Evolutionary conservation across 2,797 vertebrate species (phyloP), one percentile per base, ranked within the genome.

Genomic region (Danio aesculapii): DNA sequence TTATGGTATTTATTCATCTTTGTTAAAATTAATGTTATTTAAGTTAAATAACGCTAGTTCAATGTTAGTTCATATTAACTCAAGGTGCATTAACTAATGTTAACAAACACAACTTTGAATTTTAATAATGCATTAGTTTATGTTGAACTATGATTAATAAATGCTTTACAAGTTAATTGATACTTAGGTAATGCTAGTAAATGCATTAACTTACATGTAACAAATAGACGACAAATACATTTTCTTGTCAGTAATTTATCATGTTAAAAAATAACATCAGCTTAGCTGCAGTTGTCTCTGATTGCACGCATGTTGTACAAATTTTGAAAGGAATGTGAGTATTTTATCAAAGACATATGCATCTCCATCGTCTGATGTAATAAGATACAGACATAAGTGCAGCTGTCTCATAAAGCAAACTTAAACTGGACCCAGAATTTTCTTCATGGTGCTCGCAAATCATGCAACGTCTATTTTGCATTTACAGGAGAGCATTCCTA

Each of bases 341-440:
- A 39, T 72, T 82, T 70, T 75, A 78, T 82, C 79, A 79, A 66
- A 80, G 67, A 53, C 68, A 79, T 58, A 57, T 79, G 76, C 46
- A 79, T 79, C 55, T 53, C 53, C 75, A 59, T n/a, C 4, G 43
- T 19, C 62, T 79, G 44, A 74, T 73, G 57, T 75, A 81, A 81
- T 55, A 58, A 74, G 57, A 83, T 61, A 81, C 77, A 81, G 68
- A 71, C 39, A 68, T 55, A 73, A 7, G 16, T 67, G 62, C 47
- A 75, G 77, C 73, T 61, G 57, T 64, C 69, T 62, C 57, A 62
- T 74, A 73, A 75, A 75, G 41, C 30, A 69, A 21, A 70, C 77
- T 55, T 72, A 50, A 70, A 69, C 58, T 47, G 44, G 57, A 21
- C 68, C 73, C 62, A 53, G 17, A 50, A 49, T 57, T 70, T 57